Percentiles rank a stretch among this genome's conserved stretches.
Conservation (phyloP, 2,113 vertebrate genomes). For the Corvus hawaiiensis region DNA sequence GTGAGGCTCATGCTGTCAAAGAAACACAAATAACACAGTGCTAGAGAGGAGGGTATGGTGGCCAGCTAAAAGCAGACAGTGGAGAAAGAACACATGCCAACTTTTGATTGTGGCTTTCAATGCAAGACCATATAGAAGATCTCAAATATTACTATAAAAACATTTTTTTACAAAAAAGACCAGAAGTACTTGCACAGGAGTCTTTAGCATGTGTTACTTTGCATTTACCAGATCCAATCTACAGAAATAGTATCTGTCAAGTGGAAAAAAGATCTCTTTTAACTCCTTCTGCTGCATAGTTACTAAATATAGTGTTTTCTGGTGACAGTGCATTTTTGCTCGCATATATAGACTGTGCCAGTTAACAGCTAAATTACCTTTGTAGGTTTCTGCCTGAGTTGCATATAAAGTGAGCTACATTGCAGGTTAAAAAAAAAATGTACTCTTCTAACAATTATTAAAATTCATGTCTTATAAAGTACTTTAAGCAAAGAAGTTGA, state of each 20-base stretch:
- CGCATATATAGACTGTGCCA: neutral
- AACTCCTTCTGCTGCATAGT: neutral
- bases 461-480: neutral
- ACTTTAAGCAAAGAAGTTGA: neutral
- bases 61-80: neutral
- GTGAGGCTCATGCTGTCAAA: neutral
- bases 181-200: neutral
- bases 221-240: slow-evolving; percentile 4
- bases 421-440: neutral
- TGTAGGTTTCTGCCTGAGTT: neutral
- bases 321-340: slow-evolving; percentile 7
- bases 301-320: neutral
- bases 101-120: neutral
- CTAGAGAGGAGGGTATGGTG: neutral
- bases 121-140: neutral
- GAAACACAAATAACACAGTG: neutral
- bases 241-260: slow-evolving; percentile 4
- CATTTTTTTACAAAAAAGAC: neutral
- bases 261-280: neutral
- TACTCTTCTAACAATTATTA: neutral
- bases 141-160: neutral
- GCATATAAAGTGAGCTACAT: neutral
- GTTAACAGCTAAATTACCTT: slow-evolving; percentile 20
- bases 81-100: neutral
- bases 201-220: slow-evolving; percentile 13